Conservation (phyloP, 2,888 invertebrate genomes). For the Eueremaeus valkanovi region DNA sequence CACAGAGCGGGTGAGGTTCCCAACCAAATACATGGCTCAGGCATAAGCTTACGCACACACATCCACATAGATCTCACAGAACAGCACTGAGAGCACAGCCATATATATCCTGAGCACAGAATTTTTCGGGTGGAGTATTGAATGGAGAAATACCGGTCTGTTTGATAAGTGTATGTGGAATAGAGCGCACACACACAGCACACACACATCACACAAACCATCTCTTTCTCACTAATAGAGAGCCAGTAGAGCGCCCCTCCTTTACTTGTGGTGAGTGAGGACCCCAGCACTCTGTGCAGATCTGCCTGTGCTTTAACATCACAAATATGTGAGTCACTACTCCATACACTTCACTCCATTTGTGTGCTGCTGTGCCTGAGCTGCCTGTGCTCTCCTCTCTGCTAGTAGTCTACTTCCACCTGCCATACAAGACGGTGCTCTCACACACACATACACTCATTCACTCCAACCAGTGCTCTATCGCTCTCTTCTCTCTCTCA, state of each 20-base stretch:
- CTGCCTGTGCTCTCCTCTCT: background rate
- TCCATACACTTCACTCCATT: background rate
- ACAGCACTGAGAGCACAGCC: background rate
- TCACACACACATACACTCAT: background rate
- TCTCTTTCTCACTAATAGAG: background rate
- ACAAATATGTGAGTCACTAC: slow-evolving; percentile 1
- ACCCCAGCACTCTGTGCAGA: too few relatives aligned
- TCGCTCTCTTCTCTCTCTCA: background rate
- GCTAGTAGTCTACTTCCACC: background rate
- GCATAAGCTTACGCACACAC: too few relatives aligned
- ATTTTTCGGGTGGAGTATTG: background rate
- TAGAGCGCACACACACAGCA: background rate
- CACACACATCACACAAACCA: too few relatives aligned
- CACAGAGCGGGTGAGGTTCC: background rate
- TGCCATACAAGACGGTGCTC: background rate
- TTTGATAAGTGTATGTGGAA: background rate
- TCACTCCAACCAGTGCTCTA: background rate
- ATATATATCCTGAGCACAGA: background rate
- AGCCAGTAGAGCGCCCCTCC: background rate
- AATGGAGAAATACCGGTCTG: slow-evolving; percentile 1
- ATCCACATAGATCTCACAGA: background rate
- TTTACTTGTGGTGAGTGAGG: slow-evolving; percentile 1
- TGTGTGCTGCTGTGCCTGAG: background rate
- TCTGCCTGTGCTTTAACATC: too few relatives aligned
- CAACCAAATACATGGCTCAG: too few relatives aligned